A percentile compares a stretch with the other conserved stretches of the same genome.
Conservation (phyloP, 2,888 invertebrate genomes). For the Hyposoter didymator region DNA sequence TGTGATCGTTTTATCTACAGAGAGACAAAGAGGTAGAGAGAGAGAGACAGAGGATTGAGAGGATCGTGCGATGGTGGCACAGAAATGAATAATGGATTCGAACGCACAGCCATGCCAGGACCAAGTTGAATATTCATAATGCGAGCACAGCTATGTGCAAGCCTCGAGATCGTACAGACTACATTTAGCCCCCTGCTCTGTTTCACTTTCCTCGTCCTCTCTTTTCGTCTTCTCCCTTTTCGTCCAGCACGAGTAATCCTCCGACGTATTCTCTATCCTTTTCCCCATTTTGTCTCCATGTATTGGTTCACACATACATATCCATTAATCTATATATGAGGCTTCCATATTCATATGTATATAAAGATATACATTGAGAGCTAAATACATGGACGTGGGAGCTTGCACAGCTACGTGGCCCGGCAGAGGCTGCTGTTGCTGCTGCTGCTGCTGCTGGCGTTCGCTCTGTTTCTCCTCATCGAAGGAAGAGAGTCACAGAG, state of each 20-base stretch:
- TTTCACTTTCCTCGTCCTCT: conserved; percentile 21
- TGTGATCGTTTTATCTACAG: conserved; percentile 7
- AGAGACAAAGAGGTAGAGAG: not conserved
- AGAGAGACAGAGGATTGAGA: conserved; percentile 57
- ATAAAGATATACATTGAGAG: conserved; percentile 21
- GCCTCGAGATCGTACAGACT: conserved; percentile 58
- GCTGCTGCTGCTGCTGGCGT: conserved; percentile 36
- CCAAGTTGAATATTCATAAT: conserved; percentile 81
- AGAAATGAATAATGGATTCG: conserved; percentile 83
- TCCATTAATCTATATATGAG: conserved; percentile 18
- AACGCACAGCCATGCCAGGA: conserved; percentile 81
- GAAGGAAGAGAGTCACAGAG: conserved; percentile 12
- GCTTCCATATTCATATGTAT: conserved; percentile 32
- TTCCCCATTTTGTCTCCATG: conserved; percentile 38
- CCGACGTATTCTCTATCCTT: conserved; percentile 55
- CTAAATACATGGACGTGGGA: conserved; percentile 61
- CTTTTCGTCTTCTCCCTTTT: conserved; percentile 29
- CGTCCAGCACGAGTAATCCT: conserved; percentile 43
- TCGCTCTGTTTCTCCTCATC: conserved; percentile 45
- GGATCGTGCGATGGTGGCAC: conserved; percentile 75
- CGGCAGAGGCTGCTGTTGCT: conserved; percentile 57
- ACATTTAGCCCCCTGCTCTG: conserved; percentile 54
- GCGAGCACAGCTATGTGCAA: conserved; percentile 64
- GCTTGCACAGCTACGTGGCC: conserved; percentile 61
- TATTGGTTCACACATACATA: not conserved